Conservation (phyloP, 2,888 invertebrate genomes). For the Drosophila sordidapex region DNA sequence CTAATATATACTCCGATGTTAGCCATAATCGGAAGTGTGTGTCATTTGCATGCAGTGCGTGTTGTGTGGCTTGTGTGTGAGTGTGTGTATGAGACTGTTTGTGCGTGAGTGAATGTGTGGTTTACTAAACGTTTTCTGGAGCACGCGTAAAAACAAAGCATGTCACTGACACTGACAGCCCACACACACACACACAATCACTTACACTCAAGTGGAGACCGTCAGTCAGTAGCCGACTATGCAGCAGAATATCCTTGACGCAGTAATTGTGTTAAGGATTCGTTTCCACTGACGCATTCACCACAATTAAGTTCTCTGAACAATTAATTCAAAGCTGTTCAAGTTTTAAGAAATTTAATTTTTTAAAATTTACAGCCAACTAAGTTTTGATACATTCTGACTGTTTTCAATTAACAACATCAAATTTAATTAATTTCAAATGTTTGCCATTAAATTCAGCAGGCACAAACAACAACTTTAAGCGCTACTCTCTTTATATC, state of each 20-base stretch:
- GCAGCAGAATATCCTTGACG: conserved; percentile 39
- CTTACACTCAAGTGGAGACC: conserved; percentile 9
- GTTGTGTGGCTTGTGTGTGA: not conserved
- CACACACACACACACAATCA: conserved; percentile 9
- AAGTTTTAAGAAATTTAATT: conserved; percentile 35
- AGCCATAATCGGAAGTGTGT: conserved; percentile 53
- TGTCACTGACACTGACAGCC: conserved; percentile 55
- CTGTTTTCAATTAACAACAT: not conserved
- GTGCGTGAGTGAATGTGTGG: conserved; percentile 31
- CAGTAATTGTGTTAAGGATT: conserved; percentile 55
- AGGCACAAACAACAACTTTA: not conserved
- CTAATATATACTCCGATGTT: conserved; percentile 27
- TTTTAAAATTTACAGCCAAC: not conserved
- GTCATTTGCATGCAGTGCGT: conserved; percentile 55
- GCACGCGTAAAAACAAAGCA: conserved; percentile 57
- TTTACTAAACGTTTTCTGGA: conserved; percentile 67
- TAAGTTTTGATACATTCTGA: not conserved
- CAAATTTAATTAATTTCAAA: not conserved
- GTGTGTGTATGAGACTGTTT: conserved; percentile 10
- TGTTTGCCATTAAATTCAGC: not conserved
- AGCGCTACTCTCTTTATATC: not conserved
- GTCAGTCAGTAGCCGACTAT: conserved; percentile 19
- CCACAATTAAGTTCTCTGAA: not conserved
- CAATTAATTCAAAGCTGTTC: conserved; percentile 18
- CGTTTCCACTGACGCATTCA: conserved; percentile 40